Evolutionary conservation across 1,140 invertebrate genomes (phyloP).

Genomic region (Ephestia elutella): DNA sequence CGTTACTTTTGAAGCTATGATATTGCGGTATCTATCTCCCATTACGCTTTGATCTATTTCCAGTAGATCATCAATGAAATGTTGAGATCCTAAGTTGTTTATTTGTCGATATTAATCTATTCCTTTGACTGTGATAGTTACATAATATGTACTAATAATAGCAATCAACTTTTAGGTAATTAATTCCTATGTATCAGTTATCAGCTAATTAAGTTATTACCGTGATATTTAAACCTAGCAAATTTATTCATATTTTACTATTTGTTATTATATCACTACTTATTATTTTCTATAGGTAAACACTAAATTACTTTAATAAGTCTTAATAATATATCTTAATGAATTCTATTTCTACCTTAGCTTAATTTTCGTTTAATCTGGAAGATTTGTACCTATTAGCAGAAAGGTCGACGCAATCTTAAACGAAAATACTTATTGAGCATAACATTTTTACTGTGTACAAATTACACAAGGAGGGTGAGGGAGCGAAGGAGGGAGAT

Average conservation of each 20-base stretch:
- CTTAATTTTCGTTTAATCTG: not conserved
- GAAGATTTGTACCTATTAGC: not conserved
- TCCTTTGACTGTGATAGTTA: no score
- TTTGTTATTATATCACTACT: no score
- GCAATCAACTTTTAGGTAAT: no score
- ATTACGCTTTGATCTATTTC: constrained; percentile 21
- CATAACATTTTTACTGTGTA: not conserved
- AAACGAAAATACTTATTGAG: constrained; percentile 1
- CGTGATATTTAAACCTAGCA: no score
- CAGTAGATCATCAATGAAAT: constrained; percentile 14
- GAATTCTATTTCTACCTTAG: not conserved
- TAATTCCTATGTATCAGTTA: no score
- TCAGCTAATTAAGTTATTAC: no score
- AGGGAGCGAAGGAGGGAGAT: not conserved
- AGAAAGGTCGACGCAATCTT: not conserved
- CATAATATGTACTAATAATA: not conserved
- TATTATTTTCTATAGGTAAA: no score
- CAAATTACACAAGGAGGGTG: not conserved
- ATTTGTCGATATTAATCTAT: constrained; percentile 9
- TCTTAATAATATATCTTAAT: not conserved
- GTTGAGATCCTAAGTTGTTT: constrained; percentile 6
- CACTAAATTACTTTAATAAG: no score
- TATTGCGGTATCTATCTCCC: constrained; percentile 8
- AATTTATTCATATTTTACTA: no score
- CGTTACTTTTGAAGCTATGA: constrained; percentile 10